These are phyloP conservation scores for Synanceia verrucosa DNA, from an alignment of 2,797 vertebrate species.

Conservation along the genomic window DNA sequence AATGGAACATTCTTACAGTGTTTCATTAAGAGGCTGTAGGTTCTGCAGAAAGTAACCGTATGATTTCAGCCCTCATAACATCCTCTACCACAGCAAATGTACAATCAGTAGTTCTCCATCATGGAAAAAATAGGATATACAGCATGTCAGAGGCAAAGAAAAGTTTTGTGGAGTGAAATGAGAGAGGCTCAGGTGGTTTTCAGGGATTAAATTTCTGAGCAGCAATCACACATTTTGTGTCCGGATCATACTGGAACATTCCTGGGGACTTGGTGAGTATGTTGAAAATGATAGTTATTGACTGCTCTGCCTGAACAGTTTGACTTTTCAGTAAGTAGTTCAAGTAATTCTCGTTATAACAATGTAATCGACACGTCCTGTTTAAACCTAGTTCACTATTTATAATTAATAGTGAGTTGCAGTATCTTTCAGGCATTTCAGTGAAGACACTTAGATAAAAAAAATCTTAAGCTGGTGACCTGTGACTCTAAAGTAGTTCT, in stretches of 20 bases:
- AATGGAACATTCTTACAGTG: conserved; percentile 14
- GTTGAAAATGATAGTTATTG: background rate
- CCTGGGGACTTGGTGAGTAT: background rate
- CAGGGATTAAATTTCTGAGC: background rate
- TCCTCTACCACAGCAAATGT: conserved; percentile 19
- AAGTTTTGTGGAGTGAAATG: background rate
- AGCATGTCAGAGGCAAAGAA: background rate
- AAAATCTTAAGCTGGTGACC: background rate
- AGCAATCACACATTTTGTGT: background rate
- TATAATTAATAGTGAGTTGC: background rate
- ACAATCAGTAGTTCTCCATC: conserved; percentile 26
- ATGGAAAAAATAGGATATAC: background rate
- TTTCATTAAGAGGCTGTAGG: conserved; percentile 1
- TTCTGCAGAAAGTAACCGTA: conserved; percentile 18
- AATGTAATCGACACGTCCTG: background rate
- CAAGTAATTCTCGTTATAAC: background rate
- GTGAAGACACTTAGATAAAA: conserved; percentile 6
- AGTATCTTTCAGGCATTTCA: conserved; percentile 28
- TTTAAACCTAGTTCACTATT: background rate
- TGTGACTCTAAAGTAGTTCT: background rate
- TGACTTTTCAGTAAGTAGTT: background rate
- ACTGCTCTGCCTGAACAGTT: background rate
- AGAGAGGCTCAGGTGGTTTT: background rate
- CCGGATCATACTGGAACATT: background rate
- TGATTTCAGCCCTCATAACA: conserved; percentile 21